phyloP scores from a whole-genome alignment of 2,888 invertebrate species.

The Chloromyia formosa region DNA sequence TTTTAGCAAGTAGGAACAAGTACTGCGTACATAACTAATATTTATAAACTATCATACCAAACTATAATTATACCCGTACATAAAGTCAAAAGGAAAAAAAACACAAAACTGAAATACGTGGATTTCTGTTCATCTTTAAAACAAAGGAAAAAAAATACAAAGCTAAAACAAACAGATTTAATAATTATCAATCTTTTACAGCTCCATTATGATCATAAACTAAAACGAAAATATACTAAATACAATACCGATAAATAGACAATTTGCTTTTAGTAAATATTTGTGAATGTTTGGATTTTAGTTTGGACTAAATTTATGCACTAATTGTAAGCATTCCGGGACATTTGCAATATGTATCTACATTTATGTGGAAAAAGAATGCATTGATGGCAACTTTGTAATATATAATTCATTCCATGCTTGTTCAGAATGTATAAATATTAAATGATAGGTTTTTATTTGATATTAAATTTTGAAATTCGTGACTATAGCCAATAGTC shows the following conservation, averaged over 20 bases:
- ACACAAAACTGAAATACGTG: constrained; percentile 40
- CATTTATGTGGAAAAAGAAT: neutral
- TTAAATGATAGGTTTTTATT: neutral
- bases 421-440: neutral
- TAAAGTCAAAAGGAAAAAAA: constrained; percentile 38
- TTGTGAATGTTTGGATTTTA: neutral
- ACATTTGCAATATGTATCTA: constrained; percentile 18
- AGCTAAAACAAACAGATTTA: constrained; percentile 29
- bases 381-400: neutral
- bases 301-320: neutral
- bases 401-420: neutral
- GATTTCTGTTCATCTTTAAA: constrained; percentile 39
- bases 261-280: constrained; percentile 18
- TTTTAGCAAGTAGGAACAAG: constrained; percentile 52
- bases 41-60: constrained; percentile 52
- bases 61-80: constrained; percentile 51
- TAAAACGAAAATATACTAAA: constrained; percentile 19
- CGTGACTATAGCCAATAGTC: no score
- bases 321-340: constrained; percentile 26
- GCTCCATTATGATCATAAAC: constrained; percentile 35
- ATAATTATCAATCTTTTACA: constrained; percentile 32
- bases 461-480: no score
- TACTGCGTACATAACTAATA: constrained; percentile 53
- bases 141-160: constrained; percentile 41
- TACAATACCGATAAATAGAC: constrained; percentile 11